Base-by-base conservation (phyloP, 1,140 invertebrate species). In the Zaprionus lachaisei region DNA sequence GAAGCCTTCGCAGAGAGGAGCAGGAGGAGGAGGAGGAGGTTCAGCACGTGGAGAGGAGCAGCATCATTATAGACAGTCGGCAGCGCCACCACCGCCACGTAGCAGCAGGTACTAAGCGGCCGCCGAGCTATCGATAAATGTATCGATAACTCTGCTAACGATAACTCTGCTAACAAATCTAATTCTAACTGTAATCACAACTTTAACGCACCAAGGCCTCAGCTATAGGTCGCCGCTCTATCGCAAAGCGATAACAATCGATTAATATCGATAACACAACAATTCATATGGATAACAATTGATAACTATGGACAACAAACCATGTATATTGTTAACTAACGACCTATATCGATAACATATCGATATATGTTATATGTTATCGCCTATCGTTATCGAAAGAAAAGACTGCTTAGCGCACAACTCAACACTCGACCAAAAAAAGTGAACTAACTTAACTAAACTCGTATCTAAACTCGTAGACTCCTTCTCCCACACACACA, bases 91-190 rank as follows among this genome's bases (percentile, higher is more conserved):
- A 17, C 84, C 79, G 34, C 54, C 61, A 5, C 62, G 82, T 24
- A 89, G 79, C 67, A 92, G 80, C 84, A 92, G 91, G 91, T 92
- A 92, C 77, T 92, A 72, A 26, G 24, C 62, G 65, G 14, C 12
- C n/a, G 7, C 28, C n/a, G 28, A 41, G n/a, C 34, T 34, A 41
- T 55, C 12, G 37, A 17, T 65, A 14, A 17, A 49, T 47, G 44
- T 26, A 26, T 20, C 63, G 63, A 55, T 65, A 41, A 7, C 63
- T 20, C 5, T 41, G 38, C 38, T n/a, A 44, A 44, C 14, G 14
- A 15, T 15, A 15, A 41, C 38, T 17, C 38, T 17, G 41, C n/a
- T 47, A 47, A 47, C 6, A 47, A 9, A 47, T 17, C 41, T 47
- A 47, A 47, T 47, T 20, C 20, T 51, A 51, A 51, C 15, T 41